phyloP scores from a whole-genome alignment of 2,888 invertebrate genomes.

The Smittia sp. region DNA sequence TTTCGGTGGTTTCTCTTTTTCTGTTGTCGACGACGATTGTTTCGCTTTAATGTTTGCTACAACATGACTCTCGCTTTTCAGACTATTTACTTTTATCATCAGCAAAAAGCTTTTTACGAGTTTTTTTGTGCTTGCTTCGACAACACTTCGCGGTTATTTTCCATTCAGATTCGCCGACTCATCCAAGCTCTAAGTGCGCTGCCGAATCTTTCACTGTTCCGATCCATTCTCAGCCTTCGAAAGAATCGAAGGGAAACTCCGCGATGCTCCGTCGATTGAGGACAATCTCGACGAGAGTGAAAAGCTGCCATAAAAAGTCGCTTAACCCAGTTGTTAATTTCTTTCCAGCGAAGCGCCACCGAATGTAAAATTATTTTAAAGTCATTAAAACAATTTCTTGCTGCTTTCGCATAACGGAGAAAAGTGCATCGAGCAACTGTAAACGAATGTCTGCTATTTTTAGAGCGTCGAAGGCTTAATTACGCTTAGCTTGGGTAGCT shows the following conservation, averaged over 20 bases:
- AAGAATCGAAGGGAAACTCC: no score
- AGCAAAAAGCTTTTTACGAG: background rate
- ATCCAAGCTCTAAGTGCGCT: no score
- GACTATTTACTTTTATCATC: background rate
- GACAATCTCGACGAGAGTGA: background rate
- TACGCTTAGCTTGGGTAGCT: no score
- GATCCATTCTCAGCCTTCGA: no score
- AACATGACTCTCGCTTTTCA: conserved; percentile 9
- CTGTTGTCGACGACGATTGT: background rate
- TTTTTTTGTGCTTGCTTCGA: background rate
- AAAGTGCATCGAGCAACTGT: background rate
- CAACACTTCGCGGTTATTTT: background rate
- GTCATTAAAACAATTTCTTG: conserved; percentile 12
- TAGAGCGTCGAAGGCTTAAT: background rate
- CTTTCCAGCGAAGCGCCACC: background rate
- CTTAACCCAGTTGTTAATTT: conserved; percentile 30
- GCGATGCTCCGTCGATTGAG: background rate
- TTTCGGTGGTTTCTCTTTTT: conserved; percentile 24
- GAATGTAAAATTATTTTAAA: conserved; percentile 27
- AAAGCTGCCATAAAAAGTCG: background rate
- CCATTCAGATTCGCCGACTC: background rate
- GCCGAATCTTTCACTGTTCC: no score
- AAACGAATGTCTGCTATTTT: conserved; percentile 2
- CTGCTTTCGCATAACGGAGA: conserved; percentile 16
- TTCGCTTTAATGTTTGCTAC: conserved; percentile 20